A percentile compares a stretch with the other conserved stretches of the same genome.
These are phyloP conservation scores for Gorsachius goisagi DNA, from an alignment of 2,113 vertebrate genomes.

Conservation along the genomic window DNA sequence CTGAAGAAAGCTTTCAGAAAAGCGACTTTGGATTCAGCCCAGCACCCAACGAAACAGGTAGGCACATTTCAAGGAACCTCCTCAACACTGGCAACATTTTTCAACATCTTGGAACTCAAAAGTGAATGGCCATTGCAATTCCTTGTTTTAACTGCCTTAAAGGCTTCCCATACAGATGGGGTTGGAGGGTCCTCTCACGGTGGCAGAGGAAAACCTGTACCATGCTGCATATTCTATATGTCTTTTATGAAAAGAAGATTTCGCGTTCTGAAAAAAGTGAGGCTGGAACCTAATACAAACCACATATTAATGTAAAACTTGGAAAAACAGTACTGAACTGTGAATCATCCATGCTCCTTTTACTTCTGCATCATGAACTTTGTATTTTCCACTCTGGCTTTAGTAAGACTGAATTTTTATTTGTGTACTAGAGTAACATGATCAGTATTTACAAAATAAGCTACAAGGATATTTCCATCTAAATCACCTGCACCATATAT, in stretches of 20 bases:
- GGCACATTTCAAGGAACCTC: not conserved
- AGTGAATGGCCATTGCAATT: not conserved
- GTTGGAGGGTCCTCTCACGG: not conserved
- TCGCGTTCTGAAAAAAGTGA: not conserved
- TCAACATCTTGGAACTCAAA: not conserved
- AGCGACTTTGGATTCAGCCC: not conserved
- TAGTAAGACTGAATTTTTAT: not conserved
- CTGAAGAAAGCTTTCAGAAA: not conserved
- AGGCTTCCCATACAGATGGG: not conserved
- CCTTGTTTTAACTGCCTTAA: not conserved
- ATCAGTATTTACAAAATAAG: not conserved
- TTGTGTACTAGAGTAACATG: not conserved
- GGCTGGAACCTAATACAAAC: not conserved
- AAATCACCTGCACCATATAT: not conserved
- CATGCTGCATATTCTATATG: not conserved
- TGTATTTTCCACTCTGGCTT: not conserved
- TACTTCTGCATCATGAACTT: not conserved
- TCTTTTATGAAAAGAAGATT: not conserved
- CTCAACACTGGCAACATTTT: not conserved
- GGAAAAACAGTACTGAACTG: not conserved
- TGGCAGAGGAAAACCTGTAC: not conserved
- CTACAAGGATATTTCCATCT: not conserved
- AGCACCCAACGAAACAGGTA: not conserved
- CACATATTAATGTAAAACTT: not conserved
- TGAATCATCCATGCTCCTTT: not conserved